Evolutionary conservation across 2,113 vertebrate genomes (phyloP).

Genomic region (Clarias macrocephalus): DNA sequence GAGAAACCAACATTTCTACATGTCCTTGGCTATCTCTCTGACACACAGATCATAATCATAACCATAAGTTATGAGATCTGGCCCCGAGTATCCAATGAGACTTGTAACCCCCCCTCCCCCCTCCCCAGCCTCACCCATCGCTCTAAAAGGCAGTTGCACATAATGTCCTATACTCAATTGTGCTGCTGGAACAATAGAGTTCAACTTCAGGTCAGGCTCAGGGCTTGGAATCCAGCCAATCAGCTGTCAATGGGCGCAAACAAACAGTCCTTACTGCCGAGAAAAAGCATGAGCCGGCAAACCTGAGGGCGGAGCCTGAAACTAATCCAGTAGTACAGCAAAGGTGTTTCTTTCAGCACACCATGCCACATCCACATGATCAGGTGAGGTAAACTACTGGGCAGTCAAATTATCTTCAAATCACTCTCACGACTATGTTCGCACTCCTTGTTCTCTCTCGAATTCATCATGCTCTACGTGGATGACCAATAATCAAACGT

Average conservation of each 20-base stretch:
- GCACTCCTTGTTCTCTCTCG: background rate
- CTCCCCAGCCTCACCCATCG: slow-evolving; percentile 51
- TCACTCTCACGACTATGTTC: background rate
- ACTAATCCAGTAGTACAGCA: slow-evolving; percentile 9
- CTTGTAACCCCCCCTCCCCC: slow-evolving; percentile 46
- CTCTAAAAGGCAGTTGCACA: slow-evolving; percentile 82
- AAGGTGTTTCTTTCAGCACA: slow-evolving; percentile 39
- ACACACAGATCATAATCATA: slow-evolving; percentile 52
- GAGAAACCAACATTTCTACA: slow-evolving; percentile 42
- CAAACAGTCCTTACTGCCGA: slow-evolving; percentile 52
- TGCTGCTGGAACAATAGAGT: slow-evolving; percentile 86
- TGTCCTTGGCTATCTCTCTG: slow-evolving; percentile 36
- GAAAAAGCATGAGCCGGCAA: slow-evolving; percentile 33
- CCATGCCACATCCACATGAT: background rate
- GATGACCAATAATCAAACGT: background rate
- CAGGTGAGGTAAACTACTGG: background rate
- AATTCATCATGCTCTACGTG: background rate
- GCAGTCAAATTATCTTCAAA: background rate
- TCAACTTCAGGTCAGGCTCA: slow-evolving; percentile 88
- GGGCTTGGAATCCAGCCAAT: slow-evolving; percentile 82
- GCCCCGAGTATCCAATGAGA: slow-evolving; percentile 41
- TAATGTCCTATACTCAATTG: slow-evolving; percentile 80
- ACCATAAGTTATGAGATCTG: slow-evolving; percentile 50
- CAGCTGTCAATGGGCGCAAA: slow-evolving; percentile 86
- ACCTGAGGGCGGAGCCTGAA: slow-evolving; percentile 20